phyloP scores from a whole-genome alignment of 2,113 vertebrate genomes.

The Sterna hirundo region DNA sequence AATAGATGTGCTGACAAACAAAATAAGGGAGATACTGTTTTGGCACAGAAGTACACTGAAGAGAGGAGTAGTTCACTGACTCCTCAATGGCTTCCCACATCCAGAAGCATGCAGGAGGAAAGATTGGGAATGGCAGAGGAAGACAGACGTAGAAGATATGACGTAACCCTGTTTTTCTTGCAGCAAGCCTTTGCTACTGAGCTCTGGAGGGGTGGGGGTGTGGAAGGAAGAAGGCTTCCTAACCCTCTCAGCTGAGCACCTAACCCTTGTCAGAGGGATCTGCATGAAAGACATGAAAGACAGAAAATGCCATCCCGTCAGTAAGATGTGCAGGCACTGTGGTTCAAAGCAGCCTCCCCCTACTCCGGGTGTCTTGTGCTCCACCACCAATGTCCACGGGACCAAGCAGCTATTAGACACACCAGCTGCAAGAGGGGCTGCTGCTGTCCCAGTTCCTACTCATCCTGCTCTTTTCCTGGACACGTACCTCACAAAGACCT shows the following conservation, averaged over 20 bases:
- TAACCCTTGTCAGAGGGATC: not conserved
- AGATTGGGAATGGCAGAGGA: not conserved
- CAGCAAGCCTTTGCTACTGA: not conserved
- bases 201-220: not conserved
- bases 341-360: not conserved
- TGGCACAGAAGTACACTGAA: fast-evolving
- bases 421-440: not conserved
- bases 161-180: not conserved
- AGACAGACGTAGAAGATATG: not conserved
- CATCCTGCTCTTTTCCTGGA: not conserved
- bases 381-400: not conserved
- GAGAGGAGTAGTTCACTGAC: not conserved
- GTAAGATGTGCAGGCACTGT: not conserved
- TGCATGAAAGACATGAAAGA: not conserved
- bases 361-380: not conserved
- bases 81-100: not conserved
- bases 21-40: not conserved
- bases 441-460: not conserved
- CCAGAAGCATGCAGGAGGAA: not conserved
- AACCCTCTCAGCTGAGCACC: not conserved
- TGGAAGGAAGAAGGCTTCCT: not conserved
- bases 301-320: not conserved
- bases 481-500: not conserved
- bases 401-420: not conserved
- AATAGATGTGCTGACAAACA: not conserved